Percentiles rank a stretch among this genome's conserved stretches.
These are phyloP conservation scores for Lordiphosa andalusiaca DNA, from an alignment of 2,888 invertebrate genomes.

Conservation along the genomic window DNA sequence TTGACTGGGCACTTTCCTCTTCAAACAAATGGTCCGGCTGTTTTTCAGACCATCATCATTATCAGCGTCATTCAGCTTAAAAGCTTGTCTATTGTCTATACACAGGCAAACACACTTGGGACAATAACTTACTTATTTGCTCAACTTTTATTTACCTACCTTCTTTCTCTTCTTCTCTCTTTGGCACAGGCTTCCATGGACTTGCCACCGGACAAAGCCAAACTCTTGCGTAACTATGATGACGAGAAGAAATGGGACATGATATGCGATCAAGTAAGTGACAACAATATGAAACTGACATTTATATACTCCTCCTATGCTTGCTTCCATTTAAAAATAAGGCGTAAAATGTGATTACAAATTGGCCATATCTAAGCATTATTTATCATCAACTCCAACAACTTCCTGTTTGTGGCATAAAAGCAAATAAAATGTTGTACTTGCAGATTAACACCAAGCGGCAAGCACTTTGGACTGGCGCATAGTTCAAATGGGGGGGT, in stretches of 20 bases:
- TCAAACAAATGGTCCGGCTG: too few relatives aligned
- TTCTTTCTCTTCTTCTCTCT: conserved; percentile 18
- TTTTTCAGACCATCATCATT: too few relatives aligned
- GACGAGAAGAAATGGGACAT: conserved; percentile 99
- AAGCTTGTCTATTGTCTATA: too few relatives aligned
- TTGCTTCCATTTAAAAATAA: neutral
- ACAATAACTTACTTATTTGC: neutral
- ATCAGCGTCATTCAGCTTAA: too few relatives aligned
- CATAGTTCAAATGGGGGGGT: neutral
- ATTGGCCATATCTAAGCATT: conserved; percentile 9
- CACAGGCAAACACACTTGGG: too few relatives aligned
- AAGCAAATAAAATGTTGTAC: conserved; percentile 14
- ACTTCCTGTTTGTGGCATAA: conserved; percentile 52
- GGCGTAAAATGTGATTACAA: conserved; percentile 3
- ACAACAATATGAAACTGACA: conserved; percentile 10
- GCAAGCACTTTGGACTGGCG: conserved; percentile 8
- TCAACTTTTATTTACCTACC: conserved; percentile 14
- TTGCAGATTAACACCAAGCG: conserved; percentile 37
- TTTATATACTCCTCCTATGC: neutral
- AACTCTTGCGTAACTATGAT: conserved; percentile 96
- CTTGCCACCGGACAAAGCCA: conserved; percentile 98
- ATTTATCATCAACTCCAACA: conserved; percentile 17
- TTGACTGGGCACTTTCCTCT: conserved; percentile 13
- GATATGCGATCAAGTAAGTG: conserved; percentile 96
- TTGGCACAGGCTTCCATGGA: conserved; percentile 97